These are phyloP conservation scores for Dascyllus trimaculatus DNA, from an alignment of 2,113 vertebrate species.

Conservation along the genomic window DNA sequence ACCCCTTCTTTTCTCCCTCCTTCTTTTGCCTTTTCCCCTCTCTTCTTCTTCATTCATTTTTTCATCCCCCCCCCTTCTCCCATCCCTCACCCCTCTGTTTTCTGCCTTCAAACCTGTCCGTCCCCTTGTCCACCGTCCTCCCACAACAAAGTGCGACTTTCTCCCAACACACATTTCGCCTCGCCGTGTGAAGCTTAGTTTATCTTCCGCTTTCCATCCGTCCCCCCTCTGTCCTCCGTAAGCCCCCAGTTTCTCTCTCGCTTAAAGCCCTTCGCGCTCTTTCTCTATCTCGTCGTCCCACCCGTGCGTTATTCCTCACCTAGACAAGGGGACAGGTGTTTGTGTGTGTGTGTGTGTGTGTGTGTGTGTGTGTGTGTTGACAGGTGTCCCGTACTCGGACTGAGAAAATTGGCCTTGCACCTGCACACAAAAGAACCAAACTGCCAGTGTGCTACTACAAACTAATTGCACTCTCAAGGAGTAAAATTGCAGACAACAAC, in stretches of 20 bases:
- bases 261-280: conserved; percentile 52
- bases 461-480: too few relatives aligned
- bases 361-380: conserved; percentile 27
- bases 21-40: conserved; percentile 20
- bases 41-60: neutral
- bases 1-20: conserved; percentile 10
- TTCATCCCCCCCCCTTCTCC: neutral
- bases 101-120: conserved; percentile 34
- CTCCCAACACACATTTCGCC: conserved; percentile 51
- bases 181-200: conserved; percentile 73
- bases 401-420: neutral
- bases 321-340: conserved; percentile 61
- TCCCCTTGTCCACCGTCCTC: conserved; percentile 48
- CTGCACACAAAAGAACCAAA: neutral
- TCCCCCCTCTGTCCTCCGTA: conserved; percentile 63
- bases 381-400: conserved; percentile 14
- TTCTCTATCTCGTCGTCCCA: conserved; percentile 72
- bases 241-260: conserved; percentile 62
- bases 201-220: conserved; percentile 70
- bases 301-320: conserved; percentile 55
- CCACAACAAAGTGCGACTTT: conserved; percentile 58
- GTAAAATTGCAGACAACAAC: neutral
- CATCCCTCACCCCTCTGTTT: conserved; percentile 17
- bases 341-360: conserved; percentile 16
- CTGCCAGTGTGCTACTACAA: neutral